Evolutionary conservation across 2,797 vertebrate species (phyloP).

Genomic region (Sus cebifrons): DNA sequence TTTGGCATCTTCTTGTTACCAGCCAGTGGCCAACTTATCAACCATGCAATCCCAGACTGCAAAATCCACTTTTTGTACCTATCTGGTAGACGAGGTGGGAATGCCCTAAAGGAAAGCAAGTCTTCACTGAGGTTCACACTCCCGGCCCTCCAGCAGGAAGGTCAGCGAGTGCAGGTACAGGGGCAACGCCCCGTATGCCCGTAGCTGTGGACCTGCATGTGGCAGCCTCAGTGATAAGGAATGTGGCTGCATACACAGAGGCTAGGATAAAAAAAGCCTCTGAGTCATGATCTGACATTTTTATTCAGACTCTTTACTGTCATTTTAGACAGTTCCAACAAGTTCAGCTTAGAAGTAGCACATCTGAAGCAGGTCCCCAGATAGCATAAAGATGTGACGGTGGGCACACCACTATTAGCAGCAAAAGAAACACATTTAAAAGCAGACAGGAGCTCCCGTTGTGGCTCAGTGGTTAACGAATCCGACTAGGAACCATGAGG

Average conservation of each 20-base stretch:
- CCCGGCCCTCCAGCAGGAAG: background rate
- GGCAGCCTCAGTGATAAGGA: background rate
- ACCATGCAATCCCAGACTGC: background rate
- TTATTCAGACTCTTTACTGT: slow-evolving; percentile 19
- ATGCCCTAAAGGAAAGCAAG: background rate
- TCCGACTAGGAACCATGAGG: no score
- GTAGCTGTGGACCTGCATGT: background rate
- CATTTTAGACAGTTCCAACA: slow-evolving; percentile 40
- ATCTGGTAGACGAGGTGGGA: background rate
- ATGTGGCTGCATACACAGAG: background rate
- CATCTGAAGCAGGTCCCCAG: background rate
- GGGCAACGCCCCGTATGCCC: background rate
- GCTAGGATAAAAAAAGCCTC: background rate
- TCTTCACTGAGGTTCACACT: background rate
- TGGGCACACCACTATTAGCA: background rate
- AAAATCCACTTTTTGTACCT: slow-evolving; percentile 8
- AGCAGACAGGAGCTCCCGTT: background rate
- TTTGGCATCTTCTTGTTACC: background rate
- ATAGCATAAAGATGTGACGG: background rate
- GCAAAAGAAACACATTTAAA: slow-evolving; percentile 40
- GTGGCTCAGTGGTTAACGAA: no score
- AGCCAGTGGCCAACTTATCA: background rate
- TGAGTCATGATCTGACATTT: background rate
- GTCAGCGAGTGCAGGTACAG: background rate
- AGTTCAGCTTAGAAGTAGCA: background rate